Evolutionary conservation across 2,113 vertebrate species (phyloP), one percentile per base, ranked within the genome.

Genomic region (Electrona antarctica): DNA sequence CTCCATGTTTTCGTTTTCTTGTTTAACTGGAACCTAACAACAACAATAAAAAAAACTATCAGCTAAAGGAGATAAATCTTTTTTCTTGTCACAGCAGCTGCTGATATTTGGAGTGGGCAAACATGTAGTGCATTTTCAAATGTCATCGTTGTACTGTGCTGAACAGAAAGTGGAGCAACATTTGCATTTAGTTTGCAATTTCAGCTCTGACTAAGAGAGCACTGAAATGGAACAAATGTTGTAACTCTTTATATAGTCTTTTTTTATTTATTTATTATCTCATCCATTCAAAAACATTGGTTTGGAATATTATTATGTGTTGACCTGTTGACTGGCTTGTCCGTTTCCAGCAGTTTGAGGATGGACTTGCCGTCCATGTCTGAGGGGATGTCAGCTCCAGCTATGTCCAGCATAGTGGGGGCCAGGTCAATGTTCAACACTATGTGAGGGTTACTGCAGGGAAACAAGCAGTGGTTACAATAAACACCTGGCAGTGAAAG

Each of bases 341-440:
- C 97, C 0, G 93, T 93, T 78, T 97, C 96, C 84, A 99, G 86
- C 49, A 99, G 88, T 68, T 98, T 98, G n/a, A 98, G 93, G 90
- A 99, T 96, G 7, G 97, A 99, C 80, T 98, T 98, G 59, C 97
- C 97, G 5, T 99, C 97, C 97, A 99, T 99, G 62, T 99, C 97
- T 7, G 94, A 81, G 0, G 97, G 97, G 77, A 98, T 95, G 84
- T 96, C 95, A 79, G 97, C 85, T 1, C 97, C 97, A 0, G 97
- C 97, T 76, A 99, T 99, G 89, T 99, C 97, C 85, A 99, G 93
- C 87, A 99, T 90, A 67, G 97, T 98, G 15, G 97, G 97, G 2
- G 97, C 97, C 1, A 99, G 91, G 89, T 99, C 97, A 15, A 98
- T 92, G 85, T 99, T 99, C 75, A 99, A 85, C 65, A 99, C 97